These are phyloP conservation scores for Axinella damicornis DNA, from an alignment of 37 sponge, comb jelly and placozoan genomes.

Conservation along the genomic window DNA sequence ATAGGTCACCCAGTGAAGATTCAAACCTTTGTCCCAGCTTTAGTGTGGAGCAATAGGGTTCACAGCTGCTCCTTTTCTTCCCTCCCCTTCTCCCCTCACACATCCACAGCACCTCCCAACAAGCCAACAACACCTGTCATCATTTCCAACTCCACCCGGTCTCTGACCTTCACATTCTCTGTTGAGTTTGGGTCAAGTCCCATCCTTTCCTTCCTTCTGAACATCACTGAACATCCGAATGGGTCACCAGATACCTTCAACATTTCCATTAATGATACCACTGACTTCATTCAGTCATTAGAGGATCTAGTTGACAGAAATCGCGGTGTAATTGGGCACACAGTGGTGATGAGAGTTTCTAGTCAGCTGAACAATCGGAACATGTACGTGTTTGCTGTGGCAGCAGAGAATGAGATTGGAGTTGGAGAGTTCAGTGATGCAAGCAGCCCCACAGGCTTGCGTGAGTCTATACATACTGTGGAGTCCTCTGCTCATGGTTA, in stretches of 20 bases:
- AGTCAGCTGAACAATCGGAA: not conserved
- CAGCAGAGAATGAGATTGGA: constrained; percentile 13
- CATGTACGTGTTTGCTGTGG: constrained; percentile 19
- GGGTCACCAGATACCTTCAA: too few species aligned
- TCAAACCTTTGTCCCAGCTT: too few species aligned
- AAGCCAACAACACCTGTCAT: not conserved
- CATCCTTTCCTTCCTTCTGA: not conserved
- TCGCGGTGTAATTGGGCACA: not conserved
- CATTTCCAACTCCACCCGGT: not conserved
- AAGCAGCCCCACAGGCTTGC: not conserved
- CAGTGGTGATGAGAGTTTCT: not conserved
- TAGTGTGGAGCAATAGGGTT: too few species aligned
- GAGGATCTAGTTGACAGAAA: not conserved
- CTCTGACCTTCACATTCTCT: not conserved
- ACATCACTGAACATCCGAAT: not conserved
- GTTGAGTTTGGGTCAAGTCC: not conserved
- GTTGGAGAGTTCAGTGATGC: constrained; percentile 32
- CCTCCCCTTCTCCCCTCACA: too few species aligned
- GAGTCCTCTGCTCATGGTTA: too few species aligned
- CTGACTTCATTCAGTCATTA: too few species aligned
- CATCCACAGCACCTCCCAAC: not conserved
- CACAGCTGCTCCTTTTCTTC: too few species aligned
- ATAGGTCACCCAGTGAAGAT: too few species aligned
- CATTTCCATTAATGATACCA: too few species aligned
- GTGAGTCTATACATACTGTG: not conserved